Base-by-base conservation (phyloP, 2,888 invertebrate species). In the Tipula lateralis region DNA sequence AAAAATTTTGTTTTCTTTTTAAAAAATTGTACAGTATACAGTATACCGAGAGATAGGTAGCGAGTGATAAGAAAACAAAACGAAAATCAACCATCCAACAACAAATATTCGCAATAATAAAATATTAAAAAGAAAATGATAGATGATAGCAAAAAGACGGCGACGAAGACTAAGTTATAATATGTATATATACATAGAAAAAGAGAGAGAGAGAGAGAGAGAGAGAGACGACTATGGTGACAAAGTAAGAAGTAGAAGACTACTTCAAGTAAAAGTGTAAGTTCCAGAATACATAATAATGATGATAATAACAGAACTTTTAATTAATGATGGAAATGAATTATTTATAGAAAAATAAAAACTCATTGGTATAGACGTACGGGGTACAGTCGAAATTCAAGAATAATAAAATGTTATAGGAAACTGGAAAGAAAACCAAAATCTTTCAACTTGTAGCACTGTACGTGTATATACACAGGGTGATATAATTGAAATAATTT, bases 261-360 rank as follows among this genome's bases (percentile, higher is more conserved):
- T 66, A 66, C 66, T 66, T 66, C 66, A 66, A 66, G 66, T 66
- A 66, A 66, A 66, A 24, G 66, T 66, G 66, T 66, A 66, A 66
- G 66, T 66, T 66, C 66, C 66, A 24, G 66, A 66, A 66, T 66
- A 66, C 66, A 66, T 66, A 66, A 66, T 66, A 66, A 66, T 66
- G 66, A 66, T 66, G 66, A 66, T 66, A 66, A 66, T 66, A 66
- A 24, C 66, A 66, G 24, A 66, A 66, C 66, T 66, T 66, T 66
- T 66, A 66, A 66, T 66, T 66, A 66, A 66, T 66, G 66, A 66
- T 66, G 66, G 66, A 12, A 66, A 66, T 66, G 66, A 66, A 66
- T 66, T 66, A 66, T 66, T 66, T 66, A 66, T 66, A 24, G 24
- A 66, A 66, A 66, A 50, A 66, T 3, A 24, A 24, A 66, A 66